Evolutionary conservation across 1,140 invertebrate species (phyloP), one percentile per base, ranked within the genome.

Genomic region (Apocrypta bakeri): DNA sequence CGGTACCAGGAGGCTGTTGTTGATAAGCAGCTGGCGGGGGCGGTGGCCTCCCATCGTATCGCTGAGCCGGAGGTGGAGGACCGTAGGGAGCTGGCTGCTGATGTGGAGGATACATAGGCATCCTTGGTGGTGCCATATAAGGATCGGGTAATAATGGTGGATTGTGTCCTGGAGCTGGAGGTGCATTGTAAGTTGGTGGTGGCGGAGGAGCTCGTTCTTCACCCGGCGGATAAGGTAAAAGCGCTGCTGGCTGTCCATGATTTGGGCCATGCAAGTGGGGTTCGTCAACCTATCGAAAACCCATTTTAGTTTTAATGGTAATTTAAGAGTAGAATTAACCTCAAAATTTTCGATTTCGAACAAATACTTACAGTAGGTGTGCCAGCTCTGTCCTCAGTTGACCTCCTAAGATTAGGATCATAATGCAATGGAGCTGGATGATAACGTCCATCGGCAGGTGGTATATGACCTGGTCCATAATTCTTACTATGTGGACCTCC

Each of bases 331-430:
- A 7, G 7, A 6, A n/a, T 56, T 21, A 56, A 21, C 2, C 3
- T 56, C 33, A 37, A 4, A 37, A 4, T 37, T 37, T 71, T n/a
- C n/a, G n/a, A n/a, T n/a, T n/a, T n/a, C n/a, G n/a, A n/a, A n/a
- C n/a, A n/a, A n/a, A n/a, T 21, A 89, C 95, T 94, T 79, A 95
- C 93, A 14, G 95, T 96, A 2, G 95, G 95, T 21, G 95, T 96
- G 40, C 94, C 95, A 14, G 95, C 93, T 63, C 95, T 91, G 84
- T 95, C 95, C 88, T 95, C 94, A 24, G 93, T 90, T 40, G 91
- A 88, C 79, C 91, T 86, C 14, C 90, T 86, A 80, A 91, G 88
- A 17, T 88, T 86, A 12, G 88, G 87, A 84, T 92, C 91, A 85
- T 92, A 92, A 88, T 92, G 90, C 86, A 91, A 89, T 82, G 86